Evolutionary conservation across 2,888 invertebrate genomes (phyloP), one percentile per base, ranked within the genome.

Genomic region (Lithophane socia): DNA sequence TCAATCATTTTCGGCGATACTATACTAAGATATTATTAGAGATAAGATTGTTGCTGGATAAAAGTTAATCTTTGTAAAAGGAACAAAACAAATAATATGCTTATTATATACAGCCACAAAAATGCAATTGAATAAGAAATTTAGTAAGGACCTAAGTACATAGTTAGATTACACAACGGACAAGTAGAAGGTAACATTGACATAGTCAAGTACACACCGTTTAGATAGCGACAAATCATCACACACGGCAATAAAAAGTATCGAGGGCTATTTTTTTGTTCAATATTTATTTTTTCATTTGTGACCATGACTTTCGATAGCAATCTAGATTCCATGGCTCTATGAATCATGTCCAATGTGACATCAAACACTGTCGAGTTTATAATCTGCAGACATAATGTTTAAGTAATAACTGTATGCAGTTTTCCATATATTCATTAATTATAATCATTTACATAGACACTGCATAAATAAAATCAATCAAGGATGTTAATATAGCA

Each of bases 71-170:
- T 37, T 69, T 49, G 18, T 64, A 54, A 69, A 71, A 72, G 10
- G 54, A 73, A 68, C 37, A 77, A 73, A 72, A 65, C 42, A 79
- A 66, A 77, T 60, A 78, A 71, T n/a, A 79, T 65, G 73, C 76
- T 37, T 79, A 63, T 80, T 85, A 86, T 86, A 60, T 79, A 87
- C 84, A 86, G 82, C 82, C n/a, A 82, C 72, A 82, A 77, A 77
- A 75, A 84, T 56, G 80, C 80, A 71, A 71, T 37, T 83, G 52
- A 75, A 67, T 49, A 78, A 54, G 58, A 77, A 54, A 61, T 24
- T 65, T n/a, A 77, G 58, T 18, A 67, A 79, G 16, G 10, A 37
- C 58, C 21, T 65, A 69, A 24, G n/a, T 56, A 69, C 54, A 49
- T 56, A 77, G 69, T 52, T 73, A 70, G n/a, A 52, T 66, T 64